Evolutionary conservation across 2,888 invertebrate species (phyloP).

Genomic region (Argyresthia albistria): DNA sequence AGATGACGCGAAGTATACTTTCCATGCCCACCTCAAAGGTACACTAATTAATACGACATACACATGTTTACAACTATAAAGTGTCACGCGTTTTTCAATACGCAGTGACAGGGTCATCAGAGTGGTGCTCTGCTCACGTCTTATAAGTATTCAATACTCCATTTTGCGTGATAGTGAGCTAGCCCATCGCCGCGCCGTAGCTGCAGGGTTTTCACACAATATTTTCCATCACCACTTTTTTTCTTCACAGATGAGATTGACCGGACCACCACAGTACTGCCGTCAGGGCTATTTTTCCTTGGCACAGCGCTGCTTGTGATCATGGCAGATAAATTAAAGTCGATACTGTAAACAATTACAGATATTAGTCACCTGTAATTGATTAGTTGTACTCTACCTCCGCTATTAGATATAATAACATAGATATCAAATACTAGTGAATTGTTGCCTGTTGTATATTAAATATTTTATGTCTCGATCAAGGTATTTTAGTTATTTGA

Average conservation of each 20-base stretch:
- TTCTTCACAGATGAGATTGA: slow-evolving; percentile 48
- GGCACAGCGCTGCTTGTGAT: slow-evolving; percentile 58
- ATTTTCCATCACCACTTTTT: neutral
- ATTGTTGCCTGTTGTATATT: neutral
- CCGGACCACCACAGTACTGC: slow-evolving; percentile 41
- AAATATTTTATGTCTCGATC: neutral
- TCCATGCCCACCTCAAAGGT: too few species aligned
- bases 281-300: slow-evolving; percentile 58
- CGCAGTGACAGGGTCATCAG: too few species aligned
- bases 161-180: neutral
- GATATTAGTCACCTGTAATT: slow-evolving; percentile 21
- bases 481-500: too few species aligned
- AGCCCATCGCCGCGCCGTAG: neutral
- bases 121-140: too few species aligned
- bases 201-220: too few species aligned
- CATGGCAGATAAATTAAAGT: slow-evolving; percentile 59
- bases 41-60: too few species aligned
- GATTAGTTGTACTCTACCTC: slow-evolving; percentile 29
- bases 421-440: neutral
- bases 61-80: too few species aligned
- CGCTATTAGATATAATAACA: slow-evolving; percentile 18
- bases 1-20: too few species aligned
- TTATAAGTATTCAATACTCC: neutral
- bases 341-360: slow-evolving; percentile 13
- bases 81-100: too few species aligned